Percentiles rank a stretch among this genome's conserved stretches.
Evolutionary conservation across 92 coral and sea anemone genomes (phyloP).

Genomic region (Porites lobata): DNA sequence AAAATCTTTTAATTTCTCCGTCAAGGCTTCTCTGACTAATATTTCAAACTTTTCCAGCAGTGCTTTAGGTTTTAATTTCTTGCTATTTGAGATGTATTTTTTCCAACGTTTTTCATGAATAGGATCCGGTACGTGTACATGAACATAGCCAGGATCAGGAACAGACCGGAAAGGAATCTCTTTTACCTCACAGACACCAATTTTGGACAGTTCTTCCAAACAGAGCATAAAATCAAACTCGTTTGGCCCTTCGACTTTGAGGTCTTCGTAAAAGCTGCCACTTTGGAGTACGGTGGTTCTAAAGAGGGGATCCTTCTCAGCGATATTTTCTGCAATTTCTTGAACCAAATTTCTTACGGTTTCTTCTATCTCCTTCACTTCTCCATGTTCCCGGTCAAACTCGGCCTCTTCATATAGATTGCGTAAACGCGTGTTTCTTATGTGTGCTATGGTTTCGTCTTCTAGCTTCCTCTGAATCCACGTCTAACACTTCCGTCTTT

Average conservation of each 20-base stretch:
- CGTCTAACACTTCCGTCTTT: neutral
- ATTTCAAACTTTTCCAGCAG: conserved; percentile 44
- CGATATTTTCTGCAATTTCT: conserved; percentile 42
- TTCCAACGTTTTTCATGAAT: neutral
- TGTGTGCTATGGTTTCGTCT: neutral
- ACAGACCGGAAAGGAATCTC: conserved; percentile 57
- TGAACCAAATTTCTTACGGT: conserved; percentile 35
- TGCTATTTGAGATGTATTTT: conserved; percentile 33
- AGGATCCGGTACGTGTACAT: conserved; percentile 40
- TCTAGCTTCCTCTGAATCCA: neutral
- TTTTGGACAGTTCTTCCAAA: conserved; percentile 40
- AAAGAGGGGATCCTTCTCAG: conserved; percentile 37
- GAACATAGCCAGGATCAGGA: conserved; percentile 69
- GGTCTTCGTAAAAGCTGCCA: conserved; percentile 68
- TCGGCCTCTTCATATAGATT: conserved; percentile 45
- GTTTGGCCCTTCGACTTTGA: conserved; percentile 66
- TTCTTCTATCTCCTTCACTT: conserved; percentile 60
- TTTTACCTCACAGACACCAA: conserved; percentile 47
- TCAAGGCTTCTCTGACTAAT: conserved; percentile 24
- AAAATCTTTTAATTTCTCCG: neutral
- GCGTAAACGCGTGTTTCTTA: conserved; percentile 11
- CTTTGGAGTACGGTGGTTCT: conserved; percentile 40
- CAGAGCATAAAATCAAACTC: conserved; percentile 75
- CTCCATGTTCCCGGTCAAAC: conserved; percentile 47
- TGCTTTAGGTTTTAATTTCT: conserved; percentile 42